Conservation (phyloP, 2,113 vertebrate species). For the Sapajus apella region DNA sequence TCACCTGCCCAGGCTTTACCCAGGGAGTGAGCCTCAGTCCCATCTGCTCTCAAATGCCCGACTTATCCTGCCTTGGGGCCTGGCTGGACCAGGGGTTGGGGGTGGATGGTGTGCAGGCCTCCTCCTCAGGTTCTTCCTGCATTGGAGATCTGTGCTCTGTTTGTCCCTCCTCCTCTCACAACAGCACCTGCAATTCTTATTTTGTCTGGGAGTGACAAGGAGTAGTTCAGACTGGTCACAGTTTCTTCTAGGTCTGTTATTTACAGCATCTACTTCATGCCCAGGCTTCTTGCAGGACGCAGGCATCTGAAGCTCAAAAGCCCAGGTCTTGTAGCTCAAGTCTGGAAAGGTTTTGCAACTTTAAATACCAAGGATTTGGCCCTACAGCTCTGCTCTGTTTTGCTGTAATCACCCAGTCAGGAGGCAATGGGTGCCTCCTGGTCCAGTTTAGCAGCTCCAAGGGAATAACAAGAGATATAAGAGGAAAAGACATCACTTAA, state of each 20-base stretch:
- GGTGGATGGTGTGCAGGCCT: not conserved
- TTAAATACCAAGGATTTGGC: too few species aligned
- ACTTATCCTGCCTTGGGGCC: not conserved
- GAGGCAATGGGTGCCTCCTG: not conserved
- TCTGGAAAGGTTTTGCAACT: not conserved
- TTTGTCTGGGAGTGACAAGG: not conserved
- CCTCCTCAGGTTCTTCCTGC: too few species aligned
- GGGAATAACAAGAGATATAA: not conserved
- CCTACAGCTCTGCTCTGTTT: not conserved
- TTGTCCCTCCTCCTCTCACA: not conserved
- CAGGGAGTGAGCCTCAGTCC: not conserved
- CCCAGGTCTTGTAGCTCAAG: not conserved
- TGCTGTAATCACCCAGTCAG: not conserved
- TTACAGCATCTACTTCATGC: not conserved
- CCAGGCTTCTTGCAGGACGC: not conserved
- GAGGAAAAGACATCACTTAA: not conserved
- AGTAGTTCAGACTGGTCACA: not conserved
- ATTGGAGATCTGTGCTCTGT: not conserved
- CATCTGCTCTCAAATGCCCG: not conserved
- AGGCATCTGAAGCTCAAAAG: not conserved
- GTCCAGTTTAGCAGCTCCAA: not conserved
- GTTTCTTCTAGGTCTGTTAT: not conserved
- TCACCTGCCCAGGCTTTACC: not conserved
- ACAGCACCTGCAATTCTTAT: not conserved
- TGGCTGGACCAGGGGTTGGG: not conserved